Evolutionary conservation across 2,888 invertebrate species (phyloP).

Genomic region (Drosophila mettleri): DNA sequence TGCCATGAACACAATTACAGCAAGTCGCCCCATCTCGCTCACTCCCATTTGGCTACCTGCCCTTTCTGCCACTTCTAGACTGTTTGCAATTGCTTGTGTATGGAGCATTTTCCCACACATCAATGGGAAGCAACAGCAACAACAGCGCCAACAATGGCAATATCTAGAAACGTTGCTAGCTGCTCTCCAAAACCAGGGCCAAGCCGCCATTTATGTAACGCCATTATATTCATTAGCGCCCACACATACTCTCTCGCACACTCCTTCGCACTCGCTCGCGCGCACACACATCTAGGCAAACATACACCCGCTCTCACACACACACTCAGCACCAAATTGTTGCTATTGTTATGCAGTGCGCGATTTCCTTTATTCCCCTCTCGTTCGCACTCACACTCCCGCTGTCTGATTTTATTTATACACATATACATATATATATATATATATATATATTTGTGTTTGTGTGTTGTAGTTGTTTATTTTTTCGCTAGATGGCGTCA

Average conservation of each 20-base stretch:
- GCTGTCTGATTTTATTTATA: slow-evolving; percentile 59
- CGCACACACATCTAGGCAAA: slow-evolving; percentile 3
- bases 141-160: slow-evolving; percentile 35
- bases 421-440: too few relatives aligned
- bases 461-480: slow-evolving; percentile 42
- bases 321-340: slow-evolving; percentile 63
- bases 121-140: slow-evolving; percentile 48
- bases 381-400: not conserved
- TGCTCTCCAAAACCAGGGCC: slow-evolving; percentile 34
- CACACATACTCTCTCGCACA: slow-evolving; percentile 30
- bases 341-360: slow-evolving; percentile 75
- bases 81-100: slow-evolving; percentile 52
- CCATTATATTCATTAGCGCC: slow-evolving; percentile 79
- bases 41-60: not conserved
- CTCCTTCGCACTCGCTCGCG: not conserved
- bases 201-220: slow-evolving; percentile 71
- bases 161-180: slow-evolving; percentile 37
- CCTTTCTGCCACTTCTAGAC: not conserved
- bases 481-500: slow-evolving; percentile 73
- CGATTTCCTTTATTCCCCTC: slow-evolving; percentile 38
- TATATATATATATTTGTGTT: slow-evolving; percentile 13
- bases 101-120: slow-evolving; percentile 69
- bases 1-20: slow-evolving; percentile 33
- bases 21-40: not conserved
- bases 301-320: slow-evolving; percentile 21